Conservation (phyloP, 2,797 vertebrate species). For the Takifugu rubripes region DNA sequence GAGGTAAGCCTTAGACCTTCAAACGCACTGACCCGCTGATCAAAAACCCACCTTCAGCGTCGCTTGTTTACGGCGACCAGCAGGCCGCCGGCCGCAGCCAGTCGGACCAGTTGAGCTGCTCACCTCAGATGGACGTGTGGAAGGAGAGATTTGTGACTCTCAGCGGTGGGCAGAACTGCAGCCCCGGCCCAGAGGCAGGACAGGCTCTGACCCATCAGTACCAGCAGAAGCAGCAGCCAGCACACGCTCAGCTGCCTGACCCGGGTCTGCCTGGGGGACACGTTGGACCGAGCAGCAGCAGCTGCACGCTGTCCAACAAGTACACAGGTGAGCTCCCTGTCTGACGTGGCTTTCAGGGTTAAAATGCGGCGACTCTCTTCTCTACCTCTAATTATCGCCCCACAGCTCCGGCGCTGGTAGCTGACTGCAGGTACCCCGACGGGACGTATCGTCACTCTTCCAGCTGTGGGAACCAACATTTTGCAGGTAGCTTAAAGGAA, state of each 20-base stretch:
- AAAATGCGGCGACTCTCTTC: not conserved
- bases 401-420: conserved; percentile 55
- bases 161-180: conserved; percentile 75
- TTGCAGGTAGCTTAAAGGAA: conserved; percentile 74
- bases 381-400: conserved; percentile 9
- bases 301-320: conserved; percentile 37
- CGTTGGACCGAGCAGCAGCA: conserved; percentile 76
- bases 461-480: conserved; percentile 58
- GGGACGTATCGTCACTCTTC: conserved; percentile 63
- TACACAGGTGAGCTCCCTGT: conserved; percentile 46
- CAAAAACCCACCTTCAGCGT: not conserved
- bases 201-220: conserved; percentile 7
- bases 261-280: conserved; percentile 22
- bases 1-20: conserved; percentile 71
- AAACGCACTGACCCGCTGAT: too few relatives aligned
- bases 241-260: too few relatives aligned
- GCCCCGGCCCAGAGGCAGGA: too few relatives aligned
- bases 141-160: conserved; percentile 73
- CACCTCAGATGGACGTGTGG: conserved; percentile 76
- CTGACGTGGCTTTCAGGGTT: not conserved
- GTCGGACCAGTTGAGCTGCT: conserved; percentile 76
- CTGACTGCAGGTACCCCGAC: conserved; percentile 57
- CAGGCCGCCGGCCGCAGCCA: conserved; percentile 77
- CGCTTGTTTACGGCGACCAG: conserved; percentile 20
- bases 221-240: too few relatives aligned